phyloP scores from a whole-genome alignment of 2,113 vertebrate species.

The Callipepla squamata region DNA sequence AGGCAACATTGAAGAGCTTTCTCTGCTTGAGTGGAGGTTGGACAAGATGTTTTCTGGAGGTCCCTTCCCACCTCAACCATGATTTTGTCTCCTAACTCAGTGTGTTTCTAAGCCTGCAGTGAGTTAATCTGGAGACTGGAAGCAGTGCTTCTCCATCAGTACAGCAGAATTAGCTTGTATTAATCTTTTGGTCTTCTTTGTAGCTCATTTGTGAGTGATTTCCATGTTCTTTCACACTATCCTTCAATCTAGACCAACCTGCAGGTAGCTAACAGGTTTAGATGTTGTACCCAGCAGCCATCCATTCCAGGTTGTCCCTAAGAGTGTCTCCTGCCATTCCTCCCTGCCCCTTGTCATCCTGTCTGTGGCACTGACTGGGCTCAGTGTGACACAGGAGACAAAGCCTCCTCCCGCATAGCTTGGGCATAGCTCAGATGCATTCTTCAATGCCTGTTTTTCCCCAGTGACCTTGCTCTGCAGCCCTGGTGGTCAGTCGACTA shows the following conservation, averaged over 20 bases:
- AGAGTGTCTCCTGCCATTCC: background rate
- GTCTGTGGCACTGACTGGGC: background rate
- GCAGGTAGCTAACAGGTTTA: background rate
- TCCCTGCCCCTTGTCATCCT: conserved; percentile 9
- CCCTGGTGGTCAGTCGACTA: conserved; percentile 66
- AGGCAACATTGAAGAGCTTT: background rate
- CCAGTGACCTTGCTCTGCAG: conserved; percentile 58
- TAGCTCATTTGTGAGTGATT: background rate
- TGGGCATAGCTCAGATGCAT: conserved; percentile 60
- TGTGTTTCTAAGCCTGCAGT: background rate
- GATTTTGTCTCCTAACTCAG: background rate
- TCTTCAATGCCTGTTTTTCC: conserved; percentile 65
- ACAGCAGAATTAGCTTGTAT: background rate
- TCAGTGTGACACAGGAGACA: conserved; percentile 59
- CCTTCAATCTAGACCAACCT: background rate
- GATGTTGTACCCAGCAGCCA: background rate
- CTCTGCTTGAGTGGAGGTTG: background rate
- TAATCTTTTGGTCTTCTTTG: background rate
- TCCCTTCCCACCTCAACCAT: background rate
- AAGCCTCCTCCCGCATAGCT: conserved; percentile 60
- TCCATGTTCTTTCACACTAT: background rate
- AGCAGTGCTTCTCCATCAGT: background rate
- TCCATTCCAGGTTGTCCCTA: background rate
- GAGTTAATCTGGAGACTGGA: background rate
- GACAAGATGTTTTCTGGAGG: background rate